A percentile compares a stretch with the other conserved stretches of the same genome.
These are phyloP conservation scores for Rhadinocentrus ornatus DNA, from an alignment of 2,797 vertebrate species.

Conservation along the genomic window DNA sequence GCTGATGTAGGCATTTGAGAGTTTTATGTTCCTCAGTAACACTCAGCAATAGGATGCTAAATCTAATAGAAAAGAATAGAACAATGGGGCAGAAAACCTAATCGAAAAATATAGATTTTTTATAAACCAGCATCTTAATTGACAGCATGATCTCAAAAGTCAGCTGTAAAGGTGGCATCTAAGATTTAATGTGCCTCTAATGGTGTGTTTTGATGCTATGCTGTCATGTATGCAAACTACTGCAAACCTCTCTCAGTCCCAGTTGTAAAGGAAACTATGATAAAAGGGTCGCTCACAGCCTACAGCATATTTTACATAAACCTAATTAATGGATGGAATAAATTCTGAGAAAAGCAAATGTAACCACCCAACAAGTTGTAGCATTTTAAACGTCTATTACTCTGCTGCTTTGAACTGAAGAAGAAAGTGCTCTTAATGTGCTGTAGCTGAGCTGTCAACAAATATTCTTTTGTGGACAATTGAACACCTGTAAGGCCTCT, in stretches of 20 bases:
- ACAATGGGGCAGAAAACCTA: neutral
- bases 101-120: conserved; percentile 22
- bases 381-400: neutral
- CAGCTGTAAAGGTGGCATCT: conserved; percentile 18
- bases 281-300: conserved; percentile 19
- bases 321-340: neutral
- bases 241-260: conserved; percentile 13
- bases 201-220: conserved; percentile 23
- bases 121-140: conserved; percentile 16
- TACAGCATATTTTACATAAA: conserved; percentile 10
- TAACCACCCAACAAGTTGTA: neutral
- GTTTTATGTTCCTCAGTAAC: conserved; percentile 22
- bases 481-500: neutral
- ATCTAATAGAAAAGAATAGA: neutral
- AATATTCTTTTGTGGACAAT: neutral
- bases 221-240: conserved; percentile 31
- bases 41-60: conserved; percentile 2
- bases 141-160: conserved; percentile 31
- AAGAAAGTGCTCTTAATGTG: neutral
- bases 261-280: conserved; percentile 26
- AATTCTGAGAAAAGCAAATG: neutral
- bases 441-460: neutral
- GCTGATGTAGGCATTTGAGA: conserved; percentile 35
- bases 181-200: conserved; percentile 16
- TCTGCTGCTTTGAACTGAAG: neutral